Evolutionary conservation across 1,140 invertebrate genomes (phyloP).

Genomic region (Drosophila sproati): DNA sequence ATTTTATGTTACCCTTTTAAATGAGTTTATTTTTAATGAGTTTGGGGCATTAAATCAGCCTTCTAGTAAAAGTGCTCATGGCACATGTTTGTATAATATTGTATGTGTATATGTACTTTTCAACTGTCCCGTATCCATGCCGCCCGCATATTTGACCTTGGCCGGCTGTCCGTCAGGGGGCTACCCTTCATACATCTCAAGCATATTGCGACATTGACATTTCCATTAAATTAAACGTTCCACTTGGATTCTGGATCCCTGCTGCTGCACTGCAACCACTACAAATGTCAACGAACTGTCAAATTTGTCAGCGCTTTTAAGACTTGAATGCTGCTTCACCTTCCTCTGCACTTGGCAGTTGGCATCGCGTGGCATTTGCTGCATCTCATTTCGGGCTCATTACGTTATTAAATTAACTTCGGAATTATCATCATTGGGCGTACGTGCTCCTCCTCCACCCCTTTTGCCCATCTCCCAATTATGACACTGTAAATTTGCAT

Average conservation of each 20-base stretch:
- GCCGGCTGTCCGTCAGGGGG: constrained; percentile 3
- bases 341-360: constrained; percentile 3
- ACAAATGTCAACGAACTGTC: constrained; percentile 74
- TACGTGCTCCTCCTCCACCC: constrained; percentile 23
- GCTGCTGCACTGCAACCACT: constrained; percentile 36
- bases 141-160: constrained; percentile 24
- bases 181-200: constrained; percentile 24
- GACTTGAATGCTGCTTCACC: constrained; percentile 1
- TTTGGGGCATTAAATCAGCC: too few species aligned
- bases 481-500: constrained; percentile 52
- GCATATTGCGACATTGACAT: constrained; percentile 62
- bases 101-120: neutral
- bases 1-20: too few species aligned
- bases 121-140: constrained; percentile 4
- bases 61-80: too few species aligned
- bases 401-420: constrained; percentile 67
- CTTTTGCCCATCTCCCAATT: constrained; percentile 5
- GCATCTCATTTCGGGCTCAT: constrained; percentile 52
- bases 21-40: too few species aligned
- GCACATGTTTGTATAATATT: neutral
- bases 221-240: constrained; percentile 53
- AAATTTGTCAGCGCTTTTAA: constrained; percentile 61
- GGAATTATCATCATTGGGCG: constrained; percentile 42
- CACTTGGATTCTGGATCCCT: neutral
- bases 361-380: constrained; percentile 29